Evolutionary conservation across 1,140 invertebrate species (phyloP).

Genomic region (Magallana ariakensis): DNA sequence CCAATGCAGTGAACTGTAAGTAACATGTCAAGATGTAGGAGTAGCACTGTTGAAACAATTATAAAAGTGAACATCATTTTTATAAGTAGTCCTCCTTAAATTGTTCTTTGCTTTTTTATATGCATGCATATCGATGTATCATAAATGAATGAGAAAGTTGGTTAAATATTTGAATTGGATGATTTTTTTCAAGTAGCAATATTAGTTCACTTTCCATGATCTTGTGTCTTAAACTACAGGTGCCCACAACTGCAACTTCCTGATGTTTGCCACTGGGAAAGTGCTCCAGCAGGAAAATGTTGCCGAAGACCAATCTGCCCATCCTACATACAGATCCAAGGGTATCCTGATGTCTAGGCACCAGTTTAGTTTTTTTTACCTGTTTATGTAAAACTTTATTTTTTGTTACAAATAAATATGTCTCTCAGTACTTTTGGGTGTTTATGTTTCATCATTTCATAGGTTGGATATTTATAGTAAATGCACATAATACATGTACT

Average conservation of each 20-base stretch:
- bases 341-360: slow-evolving; percentile 49
- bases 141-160: too few relatives aligned
- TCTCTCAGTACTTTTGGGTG: neutral
- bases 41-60: too few relatives aligned
- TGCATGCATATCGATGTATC: too few relatives aligned
- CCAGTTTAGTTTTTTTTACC: neutral
- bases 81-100: too few relatives aligned
- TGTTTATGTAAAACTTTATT: slow-evolving; percentile 13
- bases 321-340: slow-evolving; percentile 41
- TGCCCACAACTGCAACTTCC: slow-evolving; percentile 52
- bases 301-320: slow-evolving; percentile 54
- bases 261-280: slow-evolving; percentile 50
- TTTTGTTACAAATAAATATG: slow-evolving; percentile 25
- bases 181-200: neutral
- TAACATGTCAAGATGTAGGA: neutral
- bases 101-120: too few relatives aligned
- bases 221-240: neutral
- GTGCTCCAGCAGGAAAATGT: slow-evolving; percentile 52
- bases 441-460: too few relatives aligned
- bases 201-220: neutral
- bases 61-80: too few relatives aligned
- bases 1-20: slow-evolving; percentile 57
- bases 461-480: too few relatives aligned
- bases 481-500: too few relatives aligned
- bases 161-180: too few relatives aligned